Evolutionary conservation across 2,888 invertebrate genomes (phyloP).

Genomic region (Oligia strigilis): DNA sequence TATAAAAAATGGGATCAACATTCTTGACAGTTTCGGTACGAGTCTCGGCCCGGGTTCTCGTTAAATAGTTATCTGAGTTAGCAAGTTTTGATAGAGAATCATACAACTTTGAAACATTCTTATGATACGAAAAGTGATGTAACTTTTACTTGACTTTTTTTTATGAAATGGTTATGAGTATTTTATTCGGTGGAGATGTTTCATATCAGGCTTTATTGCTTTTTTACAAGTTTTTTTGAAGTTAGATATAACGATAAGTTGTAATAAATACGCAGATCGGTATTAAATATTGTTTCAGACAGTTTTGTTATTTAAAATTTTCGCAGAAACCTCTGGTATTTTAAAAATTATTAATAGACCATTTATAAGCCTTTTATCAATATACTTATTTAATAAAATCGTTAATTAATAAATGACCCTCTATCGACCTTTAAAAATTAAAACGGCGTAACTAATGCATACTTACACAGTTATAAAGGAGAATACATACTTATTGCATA

Average conservation of each 20-base stretch:
- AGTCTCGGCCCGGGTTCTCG: conserved; percentile 34
- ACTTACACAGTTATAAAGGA: conserved; percentile 45
- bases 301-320: too few relatives aligned
- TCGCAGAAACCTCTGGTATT: background rate
- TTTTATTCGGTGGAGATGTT: conserved; percentile 26
- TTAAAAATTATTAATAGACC: background rate
- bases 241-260: background rate
- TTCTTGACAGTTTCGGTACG: conserved; percentile 27
- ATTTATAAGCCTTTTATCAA: background rate
- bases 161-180: conserved; percentile 40
- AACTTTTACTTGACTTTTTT: conserved; percentile 44
- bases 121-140: conserved; percentile 46
- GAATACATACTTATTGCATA: conserved; percentile 26
- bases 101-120: conserved; percentile 45
- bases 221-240: background rate
- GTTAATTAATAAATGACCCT: conserved; percentile 21
- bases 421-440: conserved; percentile 56
- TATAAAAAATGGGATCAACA: conserved; percentile 38
- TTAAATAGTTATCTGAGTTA: conserved; percentile 49
- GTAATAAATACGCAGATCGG: background rate
- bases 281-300: background rate
- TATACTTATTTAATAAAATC: background rate
- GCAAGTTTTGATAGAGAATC: conserved; percentile 51
- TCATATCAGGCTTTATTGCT: background rate
- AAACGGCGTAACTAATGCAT: conserved; percentile 54